These are phyloP conservation scores for Phalacrocorax carbo DNA, from an alignment of 2,113 vertebrate species.

Conservation along the genomic window DNA sequence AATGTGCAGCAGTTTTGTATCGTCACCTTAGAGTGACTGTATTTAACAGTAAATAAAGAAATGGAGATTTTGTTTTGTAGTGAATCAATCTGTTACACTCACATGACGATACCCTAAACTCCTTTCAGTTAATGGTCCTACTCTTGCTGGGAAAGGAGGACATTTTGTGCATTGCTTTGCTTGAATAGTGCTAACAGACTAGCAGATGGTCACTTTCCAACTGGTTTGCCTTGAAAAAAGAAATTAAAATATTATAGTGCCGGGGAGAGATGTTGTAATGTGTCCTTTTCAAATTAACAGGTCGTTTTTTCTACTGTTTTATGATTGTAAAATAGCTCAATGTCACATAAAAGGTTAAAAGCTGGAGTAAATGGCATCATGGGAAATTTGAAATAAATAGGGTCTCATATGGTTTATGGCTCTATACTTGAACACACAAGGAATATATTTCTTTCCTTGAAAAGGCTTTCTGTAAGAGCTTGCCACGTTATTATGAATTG, in stretches of 20 bases:
- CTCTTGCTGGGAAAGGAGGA: conserved; percentile 70
- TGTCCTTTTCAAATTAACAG: conserved; percentile 77
- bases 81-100: conserved; percentile 25
- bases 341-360: conserved; percentile 82
- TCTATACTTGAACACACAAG: conserved; percentile 70
- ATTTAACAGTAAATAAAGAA: conserved; percentile 36
- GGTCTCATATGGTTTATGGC: conserved; percentile 72
- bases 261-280: conserved; percentile 79
- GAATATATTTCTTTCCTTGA: conserved; percentile 63
- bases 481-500: conserved; percentile 5
- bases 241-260: conserved; percentile 85
- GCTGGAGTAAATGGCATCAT: conserved; percentile 74
- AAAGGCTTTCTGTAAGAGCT: not conserved
- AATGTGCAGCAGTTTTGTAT: not conserved
- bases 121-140: conserved; percentile 70
- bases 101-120: conserved; percentile 27
- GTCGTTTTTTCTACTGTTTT: conserved; percentile 73
- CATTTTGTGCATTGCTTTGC: conserved; percentile 82
- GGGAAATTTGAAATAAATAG: conserved; percentile 78
- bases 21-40: not conserved
- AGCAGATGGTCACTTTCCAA: conserved; percentile 92
- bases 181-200: conserved; percentile 74
- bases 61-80: conserved; percentile 6
- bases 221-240: conserved; percentile 84
- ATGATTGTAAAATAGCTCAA: conserved; percentile 73